Evolutionary conservation across 1,140 invertebrate genomes (phyloP), one percentile per base, ranked within the genome.

Genomic region (Monomorium pharaonis): DNA sequence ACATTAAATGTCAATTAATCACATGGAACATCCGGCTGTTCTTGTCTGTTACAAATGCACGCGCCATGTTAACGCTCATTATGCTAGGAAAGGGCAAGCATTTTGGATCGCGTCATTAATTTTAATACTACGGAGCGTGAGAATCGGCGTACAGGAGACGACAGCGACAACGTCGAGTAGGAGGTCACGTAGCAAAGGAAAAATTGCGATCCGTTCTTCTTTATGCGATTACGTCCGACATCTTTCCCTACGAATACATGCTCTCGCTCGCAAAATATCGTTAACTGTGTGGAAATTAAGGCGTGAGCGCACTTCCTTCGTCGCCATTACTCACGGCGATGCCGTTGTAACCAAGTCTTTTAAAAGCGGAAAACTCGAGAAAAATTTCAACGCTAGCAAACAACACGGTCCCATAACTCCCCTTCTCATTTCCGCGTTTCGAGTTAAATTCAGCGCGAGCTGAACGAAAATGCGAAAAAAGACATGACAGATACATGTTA

Each of bases 131-230:
- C 16, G 16, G 16, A 87, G 54, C 16, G 56, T 21, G 56, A 56
- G 72, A 12, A 88, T 56, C 44, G 16, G n/a, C 27, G 42, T 65
- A 51, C 56, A 33, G 42, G 14, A 78, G 58, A 65, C 24, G 27
- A 47, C 56, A 14, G 47, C 27, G 42, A 21, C 27, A 27, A 21
- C n/a, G 56, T n/a, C 33, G 44, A 54, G 49, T 21, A 84, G 70
- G 49, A 33, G 33, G 33, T 87, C 70, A 60, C 86, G 70, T 84
- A 56, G 44, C 21, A 88, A 76, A 72, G 69, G 24, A 83, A 87
- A 87, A 58, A 84, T 84, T 54, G 51, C 56, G 62, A 84, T 69
- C 67, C 51, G 62, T 69, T 60, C 67, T 56, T 58, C 21, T 63
- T 86, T 74, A 56, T 16, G 27, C n/a, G 76, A 69, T 80, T 69